Evolutionary conservation across 2,888 invertebrate species (phyloP), one percentile per base, ranked within the genome.

Genomic region (Mystacides longicornis): DNA sequence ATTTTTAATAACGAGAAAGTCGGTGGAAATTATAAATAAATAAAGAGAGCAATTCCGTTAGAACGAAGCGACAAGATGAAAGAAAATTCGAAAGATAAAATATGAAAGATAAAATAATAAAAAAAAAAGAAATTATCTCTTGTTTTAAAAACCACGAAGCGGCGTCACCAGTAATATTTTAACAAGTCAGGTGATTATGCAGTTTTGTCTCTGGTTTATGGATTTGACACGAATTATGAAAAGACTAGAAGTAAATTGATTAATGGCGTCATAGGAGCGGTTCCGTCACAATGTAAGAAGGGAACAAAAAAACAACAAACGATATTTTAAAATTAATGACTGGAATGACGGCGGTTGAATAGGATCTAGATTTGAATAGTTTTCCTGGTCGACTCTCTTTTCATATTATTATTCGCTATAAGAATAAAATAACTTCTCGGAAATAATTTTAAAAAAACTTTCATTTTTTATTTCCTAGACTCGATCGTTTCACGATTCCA

Each of bases 231-330:
- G 5, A 11, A 19, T 4, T 21, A 21, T 5, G 20, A 46, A 42
- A 55, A 48, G 46, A 52, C 31, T 49, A 46, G 20, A 20, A 46
- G 37, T 37, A 37, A 37, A 37, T 55, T 60, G 60, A 60, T 60
- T 60, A 60, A 60, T 58, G 60, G 52, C 22, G 43, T n/a, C n/a
- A 37, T n/a, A 14, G 14, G 37, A 14, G 37, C 4, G 37, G 45
- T 42, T 33, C 52, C 49, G 46, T 53, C 57, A 57, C 19, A 23
- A 52, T 55, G 49, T 3, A 19, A 46, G 3, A 45, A 27, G 46
- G 51, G 43, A 37, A 37, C 14, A 37, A 37, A 37, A 14, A n/a
- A 53, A 46, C 18, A 46, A 5, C 7, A 46, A 53, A 46, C 52
- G 46, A 52, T 53, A 48, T 53, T 53, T 53, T 53, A 47, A 53